A percentile compares a stretch with the other conserved stretches of the same genome.
These are phyloP conservation scores for Brachynemurus nebulosus DNA, from an alignment of 2,888 invertebrate genomes.

Conservation along the genomic window DNA sequence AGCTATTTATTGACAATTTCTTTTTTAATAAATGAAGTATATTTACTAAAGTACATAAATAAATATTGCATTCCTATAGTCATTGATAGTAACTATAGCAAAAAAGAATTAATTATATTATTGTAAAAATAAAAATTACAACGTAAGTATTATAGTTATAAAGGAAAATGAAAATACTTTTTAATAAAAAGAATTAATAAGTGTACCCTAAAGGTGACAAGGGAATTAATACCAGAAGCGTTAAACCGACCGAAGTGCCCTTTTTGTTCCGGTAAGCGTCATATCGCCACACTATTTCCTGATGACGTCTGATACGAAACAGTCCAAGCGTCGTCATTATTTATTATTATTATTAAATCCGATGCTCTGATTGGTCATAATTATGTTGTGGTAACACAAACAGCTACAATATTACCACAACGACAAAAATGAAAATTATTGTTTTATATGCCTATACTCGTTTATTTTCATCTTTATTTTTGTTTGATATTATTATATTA, in stretches of 20 bases:
- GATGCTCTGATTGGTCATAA: constrained; percentile 5
- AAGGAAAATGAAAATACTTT: constrained; percentile 6
- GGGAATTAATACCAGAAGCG: constrained; percentile 8
- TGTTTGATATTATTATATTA: too few species aligned
- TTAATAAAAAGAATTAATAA: constrained; percentile 3
- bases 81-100: constrained; percentile 10
- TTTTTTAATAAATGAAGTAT: not conserved
- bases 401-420: not conserved
- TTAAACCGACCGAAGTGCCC: constrained; percentile 11
- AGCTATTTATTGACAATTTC: too few species aligned
- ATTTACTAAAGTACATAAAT: not conserved
- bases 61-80: constrained; percentile 9
- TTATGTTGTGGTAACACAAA: not conserved
- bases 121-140: constrained; percentile 8
- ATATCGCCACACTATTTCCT: constrained; percentile 11
- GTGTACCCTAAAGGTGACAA: constrained; percentile 11
- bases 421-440: not conserved
- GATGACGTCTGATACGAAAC: constrained; percentile 10
- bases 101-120: constrained; percentile 8
- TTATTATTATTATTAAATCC: too few species aligned
- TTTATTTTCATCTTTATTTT: too few species aligned
- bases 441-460: constrained; percentile 1
- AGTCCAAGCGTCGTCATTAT: constrained; percentile 9
- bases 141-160: constrained; percentile 9
- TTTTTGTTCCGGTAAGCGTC: constrained; percentile 11